Conservation (phyloP, 2,888 invertebrate genomes). For the Dioctria linearis region DNA sequence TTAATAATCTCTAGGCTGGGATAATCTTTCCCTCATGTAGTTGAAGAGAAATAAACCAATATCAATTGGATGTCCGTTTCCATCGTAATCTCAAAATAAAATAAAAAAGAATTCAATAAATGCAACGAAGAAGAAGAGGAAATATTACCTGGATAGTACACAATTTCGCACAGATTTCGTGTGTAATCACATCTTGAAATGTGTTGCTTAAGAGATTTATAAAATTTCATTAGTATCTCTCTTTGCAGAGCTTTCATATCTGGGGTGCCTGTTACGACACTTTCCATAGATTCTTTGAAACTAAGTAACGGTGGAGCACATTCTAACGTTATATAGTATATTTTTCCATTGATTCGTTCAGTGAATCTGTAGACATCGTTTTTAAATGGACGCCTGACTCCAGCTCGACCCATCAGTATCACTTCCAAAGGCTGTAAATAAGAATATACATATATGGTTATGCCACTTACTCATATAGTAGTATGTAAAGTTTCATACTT, state of each 20-base stretch:
- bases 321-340: slow-evolving; percentile 66
- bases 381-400: slow-evolving; percentile 65
- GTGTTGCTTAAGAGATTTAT: slow-evolving; percentile 63
- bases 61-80: neutral
- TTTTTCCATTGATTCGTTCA: slow-evolving; percentile 60
- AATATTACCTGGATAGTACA: slow-evolving; percentile 65
- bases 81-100: neutral
- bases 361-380: slow-evolving; percentile 66
- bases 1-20: too few relatives aligned
- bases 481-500: slow-evolving; percentile 19
- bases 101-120: neutral
- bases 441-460: too few relatives aligned
- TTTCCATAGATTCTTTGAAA: slow-evolving; percentile 65
- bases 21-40: neutral
- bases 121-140: neutral
- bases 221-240: slow-evolving; percentile 67
- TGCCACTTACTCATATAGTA: neutral
- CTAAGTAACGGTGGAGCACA: slow-evolving; percentile 68
- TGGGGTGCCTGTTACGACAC: slow-evolving; percentile 62
- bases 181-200: slow-evolving; percentile 64
- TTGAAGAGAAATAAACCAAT: neutral
- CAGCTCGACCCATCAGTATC: slow-evolving; percentile 64
- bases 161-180: slow-evolving; percentile 62
- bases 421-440: slow-evolving; percentile 63
- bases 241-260: slow-evolving; percentile 65